Evolutionary conservation across 2,888 invertebrate species (phyloP), one percentile per base, ranked within the genome.

Genomic region (Harmothoe impar): DNA sequence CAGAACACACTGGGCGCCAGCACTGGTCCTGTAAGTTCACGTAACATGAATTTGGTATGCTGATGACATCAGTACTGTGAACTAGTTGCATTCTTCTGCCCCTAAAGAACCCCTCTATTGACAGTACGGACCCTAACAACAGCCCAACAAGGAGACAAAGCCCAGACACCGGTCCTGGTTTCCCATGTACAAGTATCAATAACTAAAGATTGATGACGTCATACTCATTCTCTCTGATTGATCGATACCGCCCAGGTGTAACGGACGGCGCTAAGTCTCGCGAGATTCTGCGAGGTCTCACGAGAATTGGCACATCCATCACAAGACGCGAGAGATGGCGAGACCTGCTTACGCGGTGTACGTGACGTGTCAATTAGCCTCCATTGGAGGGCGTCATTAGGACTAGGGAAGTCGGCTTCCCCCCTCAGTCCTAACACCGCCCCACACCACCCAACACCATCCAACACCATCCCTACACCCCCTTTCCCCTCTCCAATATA

Each of bases 341-440:
- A 72, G 29, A 72, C 72, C 72, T n/a, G 72, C 25, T n/a, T 25
- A 25, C 29, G 72, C n/a, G 29, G 20, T 29, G 25, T 17, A 29
- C 29, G 72, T n/a, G 72, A n/a, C 72, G 72, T 62, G 62, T 62
- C 72, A 72, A 72, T 72, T 72, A 72, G 72, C 31, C 72, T 29
- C 25, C 29, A 29, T 29, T 72, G 20, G 72, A 25, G 25, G 72
- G 29, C 25, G 25, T 72, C 72, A 29, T 72, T 72, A 29, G 29
- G 29, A 72, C 62, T 62, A n/a, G n/a, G 20, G 62, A 62, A 62
- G n/a, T 62, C 20, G 62, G 3, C 20, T 20, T 20, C 23, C 20
- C n/a, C 23, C 20, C n/a, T 20, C 54, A 52, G 10, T 52, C 62
- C 62, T 15, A 62, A 5, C 62, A 3, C 62, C 20, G n/a, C 62